phyloP scores from a whole-genome alignment of 2,797 vertebrate species.

The Enteromius radiatus region DNA sequence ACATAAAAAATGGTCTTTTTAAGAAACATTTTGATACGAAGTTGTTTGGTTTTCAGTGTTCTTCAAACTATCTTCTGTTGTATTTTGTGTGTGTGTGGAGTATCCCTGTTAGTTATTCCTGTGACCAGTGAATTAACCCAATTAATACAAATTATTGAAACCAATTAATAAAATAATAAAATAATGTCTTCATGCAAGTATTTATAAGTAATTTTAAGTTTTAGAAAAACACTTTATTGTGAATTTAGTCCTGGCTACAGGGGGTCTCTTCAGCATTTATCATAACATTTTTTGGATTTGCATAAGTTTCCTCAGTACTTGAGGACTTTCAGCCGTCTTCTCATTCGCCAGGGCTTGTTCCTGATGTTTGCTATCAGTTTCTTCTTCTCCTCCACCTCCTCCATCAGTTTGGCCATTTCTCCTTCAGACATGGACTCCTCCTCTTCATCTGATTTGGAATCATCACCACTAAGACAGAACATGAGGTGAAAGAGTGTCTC shows the following conservation, averaged over 20 bases:
- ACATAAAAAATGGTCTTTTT: background rate
- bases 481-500: background rate
- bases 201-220: background rate
- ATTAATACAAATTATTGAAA: too few species aligned
- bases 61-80: background rate
- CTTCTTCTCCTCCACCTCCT: conserved; percentile 97
- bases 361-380: conserved; percentile 90
- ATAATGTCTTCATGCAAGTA: background rate
- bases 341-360: conserved; percentile 96
- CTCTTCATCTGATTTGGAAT: conserved; percentile 70
- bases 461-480: conserved; percentile 57
- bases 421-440: conserved; percentile 91
- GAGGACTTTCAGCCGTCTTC: conserved; percentile 84
- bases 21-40: background rate
- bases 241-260: background rate
- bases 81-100: background rate
- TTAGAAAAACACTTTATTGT: background rate
- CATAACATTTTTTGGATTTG: background rate
- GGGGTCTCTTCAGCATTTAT: background rate
- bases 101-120: background rate
- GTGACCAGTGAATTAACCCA: background rate
- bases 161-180: background rate
- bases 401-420: conserved; percentile 85
- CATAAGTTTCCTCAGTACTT: conserved; percentile 75
- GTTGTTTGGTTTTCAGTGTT: background rate